Evolutionary conservation across 2,113 vertebrate species (phyloP), one percentile per base, ranked within the genome.

Genomic region (Bos javanicus): DNA sequence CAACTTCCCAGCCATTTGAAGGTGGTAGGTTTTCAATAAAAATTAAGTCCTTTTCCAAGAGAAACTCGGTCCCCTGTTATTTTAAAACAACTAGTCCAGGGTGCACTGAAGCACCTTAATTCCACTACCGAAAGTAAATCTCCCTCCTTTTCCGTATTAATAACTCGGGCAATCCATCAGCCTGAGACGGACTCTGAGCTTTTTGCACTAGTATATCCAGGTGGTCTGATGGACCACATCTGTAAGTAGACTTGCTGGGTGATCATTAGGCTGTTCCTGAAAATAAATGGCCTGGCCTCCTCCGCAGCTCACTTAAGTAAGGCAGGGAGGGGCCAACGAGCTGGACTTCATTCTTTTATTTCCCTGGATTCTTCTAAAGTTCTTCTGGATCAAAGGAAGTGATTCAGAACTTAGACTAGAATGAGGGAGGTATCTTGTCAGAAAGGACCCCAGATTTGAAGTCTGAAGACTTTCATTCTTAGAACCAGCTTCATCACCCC

Each of bases 81-180:
- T 99, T 98, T 98, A 98, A 98, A 99, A 98, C 98, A 99, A 98
- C 97, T 97, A 95, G 98, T 98, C 98, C 98, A 90, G 86, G 98
- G 98, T 99, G 98, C 97, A 94, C 96, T 97, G 97, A 97, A 98
- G 98, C 97, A 98, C 98, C 98, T 99, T 99, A 99, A 99, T 99
- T 98, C 98, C 98, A 98, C 98, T 96, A 97, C 97, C 94, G 98
- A 98, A 99, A 98, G 98, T 98, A 99, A 99, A 99, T 99, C 99
- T 99, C 98, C 98, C 98, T 99, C 98, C 98, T 99, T 99, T 99
- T 99, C 99, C 85, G 95, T 98, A 98, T 98, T 99, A 99, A 99
- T 99, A 99, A 98, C 98, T 97, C 88, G 82, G 94, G 98, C 98
- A 99, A 99, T 99, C 99, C 98, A 99, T 99, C 99, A 99, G 98